phyloP scores from a whole-genome alignment of 2,797 vertebrate genomes.

The Ciconia nigra region DNA sequence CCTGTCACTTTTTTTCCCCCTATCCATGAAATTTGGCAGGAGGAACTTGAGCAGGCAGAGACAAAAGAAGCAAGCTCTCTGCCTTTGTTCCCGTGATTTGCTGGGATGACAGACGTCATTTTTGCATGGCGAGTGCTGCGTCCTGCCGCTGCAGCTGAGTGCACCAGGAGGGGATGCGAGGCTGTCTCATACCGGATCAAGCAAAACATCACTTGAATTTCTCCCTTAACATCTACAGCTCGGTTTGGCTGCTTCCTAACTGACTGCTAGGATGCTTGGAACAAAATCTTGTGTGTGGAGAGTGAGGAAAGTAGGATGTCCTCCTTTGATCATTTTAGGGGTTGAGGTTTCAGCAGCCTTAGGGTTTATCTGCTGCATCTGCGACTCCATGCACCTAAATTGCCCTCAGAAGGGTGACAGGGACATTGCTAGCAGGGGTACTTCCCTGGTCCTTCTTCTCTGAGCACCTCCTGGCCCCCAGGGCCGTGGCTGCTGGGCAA shows the following conservation, averaged over 20 bases:
- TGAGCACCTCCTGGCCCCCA: background rate
- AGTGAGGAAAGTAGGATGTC: background rate
- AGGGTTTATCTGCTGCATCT: background rate
- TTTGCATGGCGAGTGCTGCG: fast-evolving
- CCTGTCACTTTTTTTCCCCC: background rate
- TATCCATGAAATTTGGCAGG: background rate
- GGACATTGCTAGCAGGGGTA: no score
- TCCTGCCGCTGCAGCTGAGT: background rate
- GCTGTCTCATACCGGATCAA: background rate
- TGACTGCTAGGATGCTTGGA: background rate
- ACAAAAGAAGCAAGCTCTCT: background rate
- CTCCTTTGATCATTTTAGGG: background rate
- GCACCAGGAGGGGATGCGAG: background rate
- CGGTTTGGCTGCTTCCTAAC: background rate
- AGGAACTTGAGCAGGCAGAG: background rate
- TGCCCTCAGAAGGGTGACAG: background rate
- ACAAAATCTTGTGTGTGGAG: background rate
- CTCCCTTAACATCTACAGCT: background rate
- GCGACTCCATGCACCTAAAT: background rate
- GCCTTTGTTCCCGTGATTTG: background rate
- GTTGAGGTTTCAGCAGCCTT: background rate
- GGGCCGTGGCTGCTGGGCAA: background rate
- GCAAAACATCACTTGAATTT: background rate
- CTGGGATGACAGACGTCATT: background rate
- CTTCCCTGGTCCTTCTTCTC: background rate